Conservation (phyloP, 2,888 invertebrate species). For the Pachydiplax longipennis region DNA sequence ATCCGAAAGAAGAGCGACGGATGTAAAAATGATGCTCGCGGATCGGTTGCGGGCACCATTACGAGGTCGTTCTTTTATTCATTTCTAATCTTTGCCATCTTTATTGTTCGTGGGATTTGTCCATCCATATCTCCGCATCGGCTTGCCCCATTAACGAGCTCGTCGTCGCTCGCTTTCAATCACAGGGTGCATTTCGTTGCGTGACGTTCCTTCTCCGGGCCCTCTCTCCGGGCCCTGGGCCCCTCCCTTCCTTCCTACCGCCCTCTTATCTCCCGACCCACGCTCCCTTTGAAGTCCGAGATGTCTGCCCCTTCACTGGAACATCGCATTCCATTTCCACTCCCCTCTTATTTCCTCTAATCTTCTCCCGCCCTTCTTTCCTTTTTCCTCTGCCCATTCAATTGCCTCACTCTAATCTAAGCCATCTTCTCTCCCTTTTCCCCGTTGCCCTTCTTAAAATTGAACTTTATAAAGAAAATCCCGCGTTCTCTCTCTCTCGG, state of each 20-base stretch:
- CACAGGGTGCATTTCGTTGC: not conserved
- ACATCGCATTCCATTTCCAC: not conserved
- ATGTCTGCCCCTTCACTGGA: not conserved
- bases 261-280: not conserved
- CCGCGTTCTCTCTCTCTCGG: not conserved
- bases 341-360: not conserved
- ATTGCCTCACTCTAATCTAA: not conserved
- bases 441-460: not conserved
- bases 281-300: not conserved
- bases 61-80: not conserved
- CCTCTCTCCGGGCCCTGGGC: not conserved
- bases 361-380: not conserved
- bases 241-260: not conserved
- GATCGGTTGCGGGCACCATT: not conserved
- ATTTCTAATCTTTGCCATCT: constrained; percentile 4
- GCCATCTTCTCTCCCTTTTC: not conserved
- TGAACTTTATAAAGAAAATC: not conserved
- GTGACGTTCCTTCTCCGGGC: not conserved
- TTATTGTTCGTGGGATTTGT: constrained; percentile 27
- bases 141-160: constrained; percentile 4
- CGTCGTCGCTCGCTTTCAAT: constrained; percentile 5
- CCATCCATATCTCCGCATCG: not conserved
- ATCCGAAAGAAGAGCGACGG: too few relatives aligned
- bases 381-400: not conserved
- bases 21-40: too few relatives aligned